Conservation (phyloP, 1,140 invertebrate genomes). For the Laupala kohalensis region DNA sequence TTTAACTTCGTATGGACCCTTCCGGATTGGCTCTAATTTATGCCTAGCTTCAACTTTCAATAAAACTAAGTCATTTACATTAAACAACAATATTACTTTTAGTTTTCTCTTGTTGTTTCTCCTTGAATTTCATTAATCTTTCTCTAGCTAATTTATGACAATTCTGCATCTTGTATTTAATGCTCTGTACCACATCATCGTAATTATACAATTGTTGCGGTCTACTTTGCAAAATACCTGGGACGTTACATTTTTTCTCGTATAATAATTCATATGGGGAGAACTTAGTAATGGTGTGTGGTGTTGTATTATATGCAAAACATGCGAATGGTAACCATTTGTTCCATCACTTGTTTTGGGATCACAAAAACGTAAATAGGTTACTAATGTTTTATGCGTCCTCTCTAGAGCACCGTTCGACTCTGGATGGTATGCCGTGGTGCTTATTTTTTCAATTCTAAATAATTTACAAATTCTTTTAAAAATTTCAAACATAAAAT, state of each 20-base stretch:
- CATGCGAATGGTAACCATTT: slow-evolving; percentile 19
- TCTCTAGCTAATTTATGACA: neutral
- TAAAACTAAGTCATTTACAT: slow-evolving; percentile 3
- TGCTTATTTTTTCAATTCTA: slow-evolving; percentile 21
- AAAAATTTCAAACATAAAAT: slow-evolving; percentile 21
- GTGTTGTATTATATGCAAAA: slow-evolving; percentile 23
- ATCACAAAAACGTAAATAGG: slow-evolving; percentile 21
- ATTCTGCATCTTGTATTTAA: slow-evolving; percentile 1
- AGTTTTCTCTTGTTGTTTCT: neutral
- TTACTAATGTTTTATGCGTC: slow-evolving; percentile 17
- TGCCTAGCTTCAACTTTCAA: neutral
- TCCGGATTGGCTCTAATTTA: neutral
- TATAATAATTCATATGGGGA: slow-evolving; percentile 23
- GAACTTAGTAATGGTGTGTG: slow-evolving; percentile 22
- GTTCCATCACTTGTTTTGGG: slow-evolving; percentile 23
- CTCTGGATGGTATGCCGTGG: slow-evolving; percentile 20
- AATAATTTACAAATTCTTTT: slow-evolving; percentile 19
- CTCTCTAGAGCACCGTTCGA: slow-evolving; percentile 21
- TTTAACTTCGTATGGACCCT: neutral
- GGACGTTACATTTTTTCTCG: slow-evolving; percentile 19
- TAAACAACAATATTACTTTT: neutral
- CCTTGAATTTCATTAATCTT: neutral
- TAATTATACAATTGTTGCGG: neutral
- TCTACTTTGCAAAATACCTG: slow-evolving; percentile 7
- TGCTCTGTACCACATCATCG: neutral